Evolutionary conservation across 2,888 invertebrate genomes (phyloP), one percentile per base, ranked within the genome.

Genomic region (Clivina fossor): DNA sequence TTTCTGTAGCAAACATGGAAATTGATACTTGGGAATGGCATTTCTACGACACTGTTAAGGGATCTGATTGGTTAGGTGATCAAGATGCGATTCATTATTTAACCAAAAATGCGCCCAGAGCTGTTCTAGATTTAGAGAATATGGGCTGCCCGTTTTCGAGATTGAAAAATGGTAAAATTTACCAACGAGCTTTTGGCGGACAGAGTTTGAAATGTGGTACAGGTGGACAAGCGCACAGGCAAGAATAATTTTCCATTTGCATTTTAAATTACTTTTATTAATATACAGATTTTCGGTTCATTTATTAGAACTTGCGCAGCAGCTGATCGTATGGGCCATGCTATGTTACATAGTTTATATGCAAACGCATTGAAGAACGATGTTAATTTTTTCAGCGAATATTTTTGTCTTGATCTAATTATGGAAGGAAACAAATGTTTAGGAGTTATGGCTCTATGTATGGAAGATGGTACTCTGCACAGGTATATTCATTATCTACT

Each of bases 71-170:
- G 86, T 74, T 87, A 4, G 86, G 86, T 37, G 86, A 86, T 69
- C 85, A 78, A 63, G 83, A 88, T 71, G 86, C 86, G 32, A 88
- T 88, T 64, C 86, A 88, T 68, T 88, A 87, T 70, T 85, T 89
- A 86, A 84, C 85, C 15, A 78, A 78, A 63, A 79, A 80, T 65
- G 82, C 81, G 3, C 80, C 81, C 1, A 71, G 75, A 41, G 80
- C 80, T 54, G 82, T 86, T 47, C 77, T 81, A 65, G 85, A 86
- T 64, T 67, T 81, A 60, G 80, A 81, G 68, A 79, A 80, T 60
- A 62, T 57, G 64, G 85, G 86, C 1, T 82, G 85, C 78, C 84
- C 84, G 1, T 88, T 87, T 71, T 84, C 83, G 60, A 77, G 86
- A 9, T 78, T 81, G 30, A 73, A 78, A 37, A 81, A 83, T 9